Percentiles rank a stretch among this genome's conserved stretches.
phyloP scores from a whole-genome alignment of 2,888 invertebrate species.

The Dermolepida albohirtum region DNA sequence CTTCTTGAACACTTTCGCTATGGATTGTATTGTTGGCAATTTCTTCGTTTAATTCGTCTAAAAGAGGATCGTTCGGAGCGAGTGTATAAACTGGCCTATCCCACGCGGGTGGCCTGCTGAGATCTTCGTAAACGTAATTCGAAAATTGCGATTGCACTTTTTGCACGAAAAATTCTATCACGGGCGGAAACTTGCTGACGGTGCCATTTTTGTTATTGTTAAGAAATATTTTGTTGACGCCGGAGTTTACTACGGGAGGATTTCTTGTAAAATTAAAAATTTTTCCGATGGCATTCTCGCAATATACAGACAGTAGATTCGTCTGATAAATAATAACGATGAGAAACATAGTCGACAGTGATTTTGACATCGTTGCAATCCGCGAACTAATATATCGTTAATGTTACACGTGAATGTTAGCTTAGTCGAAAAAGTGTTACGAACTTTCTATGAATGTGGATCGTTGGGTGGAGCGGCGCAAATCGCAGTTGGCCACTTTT shows the following conservation, averaged over 20 bases:
- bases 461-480: neutral
- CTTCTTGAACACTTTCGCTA: neutral
- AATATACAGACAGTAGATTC: neutral
- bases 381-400: neutral
- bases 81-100: conserved; percentile 55
- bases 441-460: conserved; percentile 24
- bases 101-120: conserved; percentile 64
- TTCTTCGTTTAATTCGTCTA: conserved; percentile 8
- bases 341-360: neutral
- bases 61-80: conserved; percentile 33
- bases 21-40: neutral
- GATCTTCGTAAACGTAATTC: conserved; percentile 72
- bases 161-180: conserved; percentile 77
- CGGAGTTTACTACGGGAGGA: neutral
- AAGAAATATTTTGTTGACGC: conserved; percentile 7
- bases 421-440: conserved; percentile 16
- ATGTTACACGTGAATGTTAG: neutral
- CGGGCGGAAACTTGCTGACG: conserved; percentile 72
- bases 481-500: too few species aligned
- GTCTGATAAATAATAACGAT: neutral
- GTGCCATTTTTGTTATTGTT: conserved; percentile 43
- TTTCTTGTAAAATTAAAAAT: conserved; percentile 7
- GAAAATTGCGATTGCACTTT: conserved; percentile 78
- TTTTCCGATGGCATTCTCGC: conserved; percentile 1
- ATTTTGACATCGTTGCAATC: neutral